Base-by-base conservation (phyloP, 2,888 invertebrate genomes). In the Carterocephalus palaemon region DNA sequence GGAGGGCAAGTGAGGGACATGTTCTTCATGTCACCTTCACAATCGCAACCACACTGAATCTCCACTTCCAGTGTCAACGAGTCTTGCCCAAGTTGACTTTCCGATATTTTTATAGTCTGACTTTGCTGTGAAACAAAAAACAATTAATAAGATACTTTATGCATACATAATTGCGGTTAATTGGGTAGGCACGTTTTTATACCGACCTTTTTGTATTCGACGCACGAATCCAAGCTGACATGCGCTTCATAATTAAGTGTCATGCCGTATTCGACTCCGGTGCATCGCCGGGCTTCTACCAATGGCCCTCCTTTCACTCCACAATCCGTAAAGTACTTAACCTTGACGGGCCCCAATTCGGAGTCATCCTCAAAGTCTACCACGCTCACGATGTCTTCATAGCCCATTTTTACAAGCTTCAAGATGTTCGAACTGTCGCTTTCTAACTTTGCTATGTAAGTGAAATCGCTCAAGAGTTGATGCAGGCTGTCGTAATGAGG, bases 351-450 rank as follows among this genome's bases (percentile, higher is more conserved):
- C 1, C 90, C 89, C 2, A 85, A 84, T 9, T 87, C 85, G 46
- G 92, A 89, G 49, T 93, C 89, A 23, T 87, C 86, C 49, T 75
- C 71, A 75, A 90, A 79, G 91, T 79, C 68, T 1, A 90, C 70
- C 76, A 91, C 52, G 89, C 92, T 78, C 76, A 92, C 91, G 52
- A 94, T 92, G 57, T 91, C 90, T 80, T 92, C 89, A 64, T 95
- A 96, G 55, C 95, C 95, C 52, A 90, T 90, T 59, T 91, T 90
- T 31, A 98, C 92, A 37, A 97, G 87, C 50, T 94, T 90, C 39
- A 97, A 88, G 46, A 98, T 93, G 70, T 97, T 97, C 0, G 92
- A 92, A 19, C 96, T 96, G 80, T 97, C 93, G 23, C 90, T 89
- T 53, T 92, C 92, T 16, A 97, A 74, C 48, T 90, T 90, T 2